Evolutionary conservation across 2,888 invertebrate species (phyloP).

Genomic region (Drosophila hawaiiensis): DNA sequence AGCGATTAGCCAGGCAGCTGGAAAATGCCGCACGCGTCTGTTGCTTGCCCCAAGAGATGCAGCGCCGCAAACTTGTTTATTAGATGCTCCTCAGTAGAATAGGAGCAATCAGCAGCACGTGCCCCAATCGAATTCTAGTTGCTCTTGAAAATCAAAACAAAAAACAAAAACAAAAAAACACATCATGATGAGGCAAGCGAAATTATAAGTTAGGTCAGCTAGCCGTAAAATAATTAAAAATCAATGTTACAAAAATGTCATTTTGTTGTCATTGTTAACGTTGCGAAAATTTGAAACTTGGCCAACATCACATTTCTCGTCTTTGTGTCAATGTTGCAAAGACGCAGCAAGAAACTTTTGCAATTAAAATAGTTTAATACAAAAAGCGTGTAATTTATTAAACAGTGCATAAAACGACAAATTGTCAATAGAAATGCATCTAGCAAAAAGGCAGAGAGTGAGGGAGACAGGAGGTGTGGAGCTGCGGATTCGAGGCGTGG

Average conservation of each 20-base stretch:
- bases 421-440: constrained; percentile 41
- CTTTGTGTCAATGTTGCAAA: constrained; percentile 23
- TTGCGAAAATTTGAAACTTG: constrained; percentile 26
- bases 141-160: constrained; percentile 17
- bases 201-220: constrained; percentile 2
- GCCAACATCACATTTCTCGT: constrained; percentile 9
- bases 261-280: constrained; percentile 38
- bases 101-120: constrained; percentile 60
- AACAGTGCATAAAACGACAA: constrained; percentile 57
- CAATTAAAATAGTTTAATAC: constrained; percentile 19
- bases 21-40: constrained; percentile 75
- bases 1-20: constrained; percentile 81
- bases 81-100: constrained; percentile 53
- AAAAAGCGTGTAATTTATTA: constrained; percentile 62
- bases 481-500: constrained; percentile 23
- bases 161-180: background rate
- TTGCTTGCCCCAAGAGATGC: constrained; percentile 13
- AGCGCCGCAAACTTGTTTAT: constrained; percentile 67
- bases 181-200: constrained; percentile 5
- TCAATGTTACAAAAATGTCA: constrained; percentile 62
- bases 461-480: background rate
- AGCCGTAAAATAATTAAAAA: constrained; percentile 58
- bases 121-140: constrained; percentile 31
- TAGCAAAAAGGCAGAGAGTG: constrained; percentile 10
- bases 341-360: constrained; percentile 49